Evolutionary conservation across 2,797 vertebrate genomes (phyloP).

Genomic region (Lagorchestes hirsutus): DNA sequence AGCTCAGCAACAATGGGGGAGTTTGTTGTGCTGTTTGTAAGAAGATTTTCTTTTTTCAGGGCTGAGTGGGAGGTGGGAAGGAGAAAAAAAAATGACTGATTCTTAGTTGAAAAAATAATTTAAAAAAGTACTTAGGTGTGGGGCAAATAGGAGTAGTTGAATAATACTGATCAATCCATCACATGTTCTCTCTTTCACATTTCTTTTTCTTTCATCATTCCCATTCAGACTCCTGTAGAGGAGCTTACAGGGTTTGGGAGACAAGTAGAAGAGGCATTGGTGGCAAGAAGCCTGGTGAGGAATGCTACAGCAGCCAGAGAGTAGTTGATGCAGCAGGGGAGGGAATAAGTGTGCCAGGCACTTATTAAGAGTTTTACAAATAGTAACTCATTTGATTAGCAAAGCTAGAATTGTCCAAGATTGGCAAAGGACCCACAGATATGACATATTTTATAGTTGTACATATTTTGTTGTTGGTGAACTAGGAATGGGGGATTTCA

Average conservation of each 20-base stretch:
- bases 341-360: not conserved
- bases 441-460: not conserved
- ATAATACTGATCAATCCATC: not conserved
- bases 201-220: not conserved
- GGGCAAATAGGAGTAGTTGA: not conserved
- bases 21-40: not conserved
- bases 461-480: not conserved
- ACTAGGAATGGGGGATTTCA: not conserved
- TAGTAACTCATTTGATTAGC: not conserved
- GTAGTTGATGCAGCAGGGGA: not conserved
- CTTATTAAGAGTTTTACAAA: not conserved
- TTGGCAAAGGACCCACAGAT: not conserved
- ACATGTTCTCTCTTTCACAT: not conserved
- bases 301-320: not conserved
- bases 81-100: not conserved
- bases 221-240: not conserved
- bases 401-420: not conserved
- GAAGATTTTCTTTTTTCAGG: not conserved
- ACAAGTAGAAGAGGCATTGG: not conserved
- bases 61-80: not conserved
- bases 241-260: not conserved
- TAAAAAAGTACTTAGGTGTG: not conserved
- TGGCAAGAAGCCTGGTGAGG: not conserved
- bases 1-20: not conserved
- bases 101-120: not conserved